These are phyloP conservation scores for Agelastica alni DNA, from an alignment of 2,888 invertebrate genomes.

Conservation along the genomic window DNA sequence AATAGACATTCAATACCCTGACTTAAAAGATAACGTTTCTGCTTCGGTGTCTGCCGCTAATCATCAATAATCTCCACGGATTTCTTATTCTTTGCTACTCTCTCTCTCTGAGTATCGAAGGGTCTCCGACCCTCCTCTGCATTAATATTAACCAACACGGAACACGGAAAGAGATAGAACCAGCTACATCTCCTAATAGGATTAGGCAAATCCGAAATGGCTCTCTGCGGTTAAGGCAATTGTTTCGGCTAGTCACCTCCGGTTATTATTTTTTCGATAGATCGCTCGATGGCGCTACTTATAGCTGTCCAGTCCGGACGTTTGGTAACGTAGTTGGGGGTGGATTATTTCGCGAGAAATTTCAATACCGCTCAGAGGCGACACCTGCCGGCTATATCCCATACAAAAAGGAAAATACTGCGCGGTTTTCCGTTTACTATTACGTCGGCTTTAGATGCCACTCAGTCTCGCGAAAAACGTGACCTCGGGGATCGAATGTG, in stretches of 20 bases:
- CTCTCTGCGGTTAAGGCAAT: not conserved
- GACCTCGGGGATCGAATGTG: slow-evolving; percentile 10
- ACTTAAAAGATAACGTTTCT: slow-evolving; percentile 3
- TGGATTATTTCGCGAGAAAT: too few species aligned
- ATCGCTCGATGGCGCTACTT: too few species aligned
- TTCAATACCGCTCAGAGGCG: too few species aligned
- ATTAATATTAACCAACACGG: slow-evolving; percentile 8
- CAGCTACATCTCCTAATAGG: not conserved
- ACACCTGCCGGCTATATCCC: slow-evolving; percentile 1
- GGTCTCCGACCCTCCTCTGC: not conserved
- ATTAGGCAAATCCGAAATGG: not conserved
- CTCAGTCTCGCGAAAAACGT: slow-evolving; percentile 5
- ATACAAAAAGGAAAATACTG: slow-evolving; percentile 2
- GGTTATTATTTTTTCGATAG: too few species aligned
- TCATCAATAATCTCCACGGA: slow-evolving; percentile 4
- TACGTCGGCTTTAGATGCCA: slow-evolving; percentile 4
- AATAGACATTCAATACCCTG: not conserved
- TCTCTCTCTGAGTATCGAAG: not conserved
- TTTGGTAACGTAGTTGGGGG: too few species aligned
- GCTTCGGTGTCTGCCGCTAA: slow-evolving; percentile 1
- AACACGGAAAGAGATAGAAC: not conserved
- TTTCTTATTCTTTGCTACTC: not conserved
- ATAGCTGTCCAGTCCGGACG: too few species aligned
- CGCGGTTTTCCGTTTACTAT: not conserved
- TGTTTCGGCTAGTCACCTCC: not conserved